Evolutionary conservation across 2,888 invertebrate genomes (phyloP), one percentile per base, ranked within the genome.

Genomic region (Gymnocheta viridis): DNA sequence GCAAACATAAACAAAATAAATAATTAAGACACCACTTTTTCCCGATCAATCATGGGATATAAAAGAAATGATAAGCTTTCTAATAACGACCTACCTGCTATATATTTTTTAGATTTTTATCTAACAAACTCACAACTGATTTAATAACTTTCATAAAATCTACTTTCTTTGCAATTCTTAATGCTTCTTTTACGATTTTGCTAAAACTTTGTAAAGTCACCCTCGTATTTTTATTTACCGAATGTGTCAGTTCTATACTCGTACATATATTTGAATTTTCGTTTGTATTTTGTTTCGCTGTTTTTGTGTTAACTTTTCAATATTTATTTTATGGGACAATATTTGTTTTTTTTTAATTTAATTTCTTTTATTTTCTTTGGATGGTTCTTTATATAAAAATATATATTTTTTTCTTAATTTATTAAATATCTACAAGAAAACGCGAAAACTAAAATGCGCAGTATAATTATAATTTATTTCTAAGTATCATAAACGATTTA

Each of bases 281-380:
- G 17, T 44, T 44, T 44, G 12, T 44, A 44, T 10, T 44, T 17
- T 12, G 0, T 27, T 32, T 24, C 38, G 51, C 60, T 41, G 41
- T 60, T 66, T 17, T 12, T 60, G 44, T 67, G 51, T 78, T 66
- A 78, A 60, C 72, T 69, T 60, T 64, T 76, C 14, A 47, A 73
- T 64, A 62, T 74, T 74, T 62, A 70, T 44, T 76, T 60, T 72
- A 64, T 27, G 76, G 66, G 82, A 82, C 76, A 82, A 44, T n/a
- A n/a, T n/a, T n/a, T n/a, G n/a, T n/a, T n/a, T n/a, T 62, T 66
- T 54, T 78, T 38, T 10, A 6, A 47, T 78, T 38, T 4, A 10
- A 22, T 41, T 5, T 56, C 4, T 70, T 49, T 44, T 47, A 27
- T 17, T 41, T 35, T 32, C 35, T 49, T 60, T 27, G 27, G 19